These are phyloP conservation scores for Scomberomorus guttatus DNA, from an alignment of 2,797 vertebrate genomes.

Conservation along the genomic window DNA sequence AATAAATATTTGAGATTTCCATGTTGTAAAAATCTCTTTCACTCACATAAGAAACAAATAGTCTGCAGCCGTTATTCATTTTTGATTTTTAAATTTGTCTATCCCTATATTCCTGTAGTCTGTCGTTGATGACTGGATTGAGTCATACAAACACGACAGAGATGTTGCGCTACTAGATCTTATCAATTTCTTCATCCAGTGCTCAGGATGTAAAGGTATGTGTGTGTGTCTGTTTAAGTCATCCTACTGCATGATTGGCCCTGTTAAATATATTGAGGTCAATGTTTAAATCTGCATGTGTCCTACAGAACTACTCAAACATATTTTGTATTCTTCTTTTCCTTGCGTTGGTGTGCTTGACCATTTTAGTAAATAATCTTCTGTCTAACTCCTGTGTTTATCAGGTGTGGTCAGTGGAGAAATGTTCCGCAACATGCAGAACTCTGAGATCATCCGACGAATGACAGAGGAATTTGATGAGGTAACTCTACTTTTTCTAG, in stretches of 20 bases:
- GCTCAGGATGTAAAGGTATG: constrained; percentile 99
- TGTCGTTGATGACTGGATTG: constrained; percentile 99
- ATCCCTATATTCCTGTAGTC: constrained; percentile 86
- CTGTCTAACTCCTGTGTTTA: constrained; percentile 42
- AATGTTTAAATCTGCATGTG: background rate
- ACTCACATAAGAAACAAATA: background rate
- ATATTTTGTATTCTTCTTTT: background rate
- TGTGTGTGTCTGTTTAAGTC: constrained; percentile 1
- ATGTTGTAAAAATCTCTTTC: background rate
- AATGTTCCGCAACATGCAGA: constrained; percentile 99
- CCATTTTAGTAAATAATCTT: constrained; percentile 4
- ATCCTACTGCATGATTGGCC: background rate
- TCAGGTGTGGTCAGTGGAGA: constrained; percentile 97
- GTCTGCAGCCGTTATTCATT: background rate
- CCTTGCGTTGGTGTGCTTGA: background rate
- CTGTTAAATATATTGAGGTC: background rate
- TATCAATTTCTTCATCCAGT: constrained; percentile 99
- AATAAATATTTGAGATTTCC: background rate
- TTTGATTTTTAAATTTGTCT: background rate
- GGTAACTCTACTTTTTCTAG: constrained; percentile 81
- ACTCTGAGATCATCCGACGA: constrained; percentile 99
- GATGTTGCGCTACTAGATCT: constrained; percentile 98
- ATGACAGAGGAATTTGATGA: constrained; percentile 99
- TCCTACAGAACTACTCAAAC: background rate
- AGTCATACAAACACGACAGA: constrained; percentile 97